These are phyloP conservation scores for Syndactyla subalaris DNA, from an alignment of 2,797 vertebrate genomes.

Conservation along the genomic window DNA sequence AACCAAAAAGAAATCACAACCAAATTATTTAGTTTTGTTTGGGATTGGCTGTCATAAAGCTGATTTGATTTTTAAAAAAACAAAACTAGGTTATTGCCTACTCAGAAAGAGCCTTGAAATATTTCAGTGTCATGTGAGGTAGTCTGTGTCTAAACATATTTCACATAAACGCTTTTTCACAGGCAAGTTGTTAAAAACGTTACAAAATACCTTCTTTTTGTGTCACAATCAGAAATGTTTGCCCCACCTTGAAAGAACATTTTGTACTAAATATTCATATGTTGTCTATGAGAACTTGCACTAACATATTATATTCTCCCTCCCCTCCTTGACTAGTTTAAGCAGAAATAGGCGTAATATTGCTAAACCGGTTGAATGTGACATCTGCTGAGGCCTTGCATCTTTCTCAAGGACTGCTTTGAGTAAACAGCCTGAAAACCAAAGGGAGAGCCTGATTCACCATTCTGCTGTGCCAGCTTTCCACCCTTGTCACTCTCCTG, in stretches of 20 bases:
- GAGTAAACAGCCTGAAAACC: constrained; percentile 53
- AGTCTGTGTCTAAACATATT: constrained; percentile 63
- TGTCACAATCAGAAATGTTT: constrained; percentile 72
- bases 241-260: constrained; percentile 75
- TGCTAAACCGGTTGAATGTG: constrained; percentile 58
- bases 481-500: constrained; percentile 11
- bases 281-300: constrained; percentile 46
- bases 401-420: constrained; percentile 56
- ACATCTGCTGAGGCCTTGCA: constrained; percentile 34
- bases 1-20: neutral
- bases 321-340: neutral
- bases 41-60: constrained; percentile 2
- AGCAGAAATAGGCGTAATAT: constrained; percentile 38
- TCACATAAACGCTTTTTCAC: constrained; percentile 72
- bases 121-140: constrained; percentile 54
- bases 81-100: constrained; percentile 37
- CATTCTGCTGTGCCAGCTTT: constrained; percentile 34
- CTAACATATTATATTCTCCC: neutral
- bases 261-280: constrained; percentile 67
- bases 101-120: constrained; percentile 58
- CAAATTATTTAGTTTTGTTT: neutral
- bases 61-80: neutral
- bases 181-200: constrained; percentile 71
- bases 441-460: constrained; percentile 53
- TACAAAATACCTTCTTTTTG: constrained; percentile 72